Conservation (phyloP, 2,797 vertebrate genomes). For the Danio tinwini region DNA sequence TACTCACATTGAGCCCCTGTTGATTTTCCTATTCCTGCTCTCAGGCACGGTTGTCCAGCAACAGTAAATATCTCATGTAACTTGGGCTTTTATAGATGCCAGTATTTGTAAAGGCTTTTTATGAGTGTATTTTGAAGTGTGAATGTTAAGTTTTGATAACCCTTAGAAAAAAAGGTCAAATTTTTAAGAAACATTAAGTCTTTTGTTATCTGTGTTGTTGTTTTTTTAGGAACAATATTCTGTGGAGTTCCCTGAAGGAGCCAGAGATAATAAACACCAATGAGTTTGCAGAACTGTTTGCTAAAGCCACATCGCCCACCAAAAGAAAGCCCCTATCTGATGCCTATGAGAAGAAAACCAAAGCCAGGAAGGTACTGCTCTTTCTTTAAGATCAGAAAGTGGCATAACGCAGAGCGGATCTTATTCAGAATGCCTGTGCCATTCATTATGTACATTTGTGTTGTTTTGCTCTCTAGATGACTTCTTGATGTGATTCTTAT, state of each 20-base stretch:
- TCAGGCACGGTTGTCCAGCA: slow-evolving; percentile 40
- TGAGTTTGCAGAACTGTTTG: slow-evolving; percentile 95
- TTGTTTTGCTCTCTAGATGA: too few species aligned
- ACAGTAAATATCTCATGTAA: slow-evolving; percentile 43
- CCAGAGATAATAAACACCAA: slow-evolving; percentile 82
- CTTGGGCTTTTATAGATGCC: slow-evolving; percentile 39
- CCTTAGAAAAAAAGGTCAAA: background rate
- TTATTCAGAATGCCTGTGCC: background rate
- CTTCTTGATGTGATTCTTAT: background rate
- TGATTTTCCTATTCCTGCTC: slow-evolving; percentile 47
- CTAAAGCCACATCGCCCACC: slow-evolving; percentile 84
- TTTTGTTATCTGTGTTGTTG: slow-evolving; percentile 45
- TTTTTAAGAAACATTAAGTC: background rate
- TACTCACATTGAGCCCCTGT: slow-evolving; percentile 44
- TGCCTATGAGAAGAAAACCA: slow-evolving; percentile 87
- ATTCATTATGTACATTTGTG: background rate
- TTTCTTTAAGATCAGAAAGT: slow-evolving; percentile 30
- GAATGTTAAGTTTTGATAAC: slow-evolving; percentile 43
- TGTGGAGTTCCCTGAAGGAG: slow-evolving; percentile 91
- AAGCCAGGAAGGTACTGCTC: slow-evolving; percentile 86
- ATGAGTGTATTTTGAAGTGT: slow-evolving; percentile 24
- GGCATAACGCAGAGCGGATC: background rate
- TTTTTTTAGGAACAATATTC: slow-evolving; percentile 74
- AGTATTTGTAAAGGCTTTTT: slow-evolving; percentile 43
- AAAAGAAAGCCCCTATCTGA: slow-evolving; percentile 92